Evolutionary conservation across 2,888 invertebrate species (phyloP).

Genomic region (Thumatha senex): DNA sequence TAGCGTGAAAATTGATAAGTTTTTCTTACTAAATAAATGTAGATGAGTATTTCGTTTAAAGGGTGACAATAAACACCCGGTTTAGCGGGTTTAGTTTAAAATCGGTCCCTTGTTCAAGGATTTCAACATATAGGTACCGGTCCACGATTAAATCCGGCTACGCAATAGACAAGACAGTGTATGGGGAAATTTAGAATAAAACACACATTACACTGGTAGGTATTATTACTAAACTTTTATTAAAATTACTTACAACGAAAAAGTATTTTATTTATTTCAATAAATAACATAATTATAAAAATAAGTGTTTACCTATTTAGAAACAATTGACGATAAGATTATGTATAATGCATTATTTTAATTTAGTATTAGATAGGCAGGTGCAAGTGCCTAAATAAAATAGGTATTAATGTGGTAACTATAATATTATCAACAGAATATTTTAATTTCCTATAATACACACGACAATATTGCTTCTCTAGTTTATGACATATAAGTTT

Average conservation of each 20-base stretch:
- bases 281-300: constrained; percentile 24
- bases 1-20: no score
- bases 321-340: constrained; percentile 12
- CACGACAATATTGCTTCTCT: no score
- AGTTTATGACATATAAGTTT: no score
- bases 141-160: no score
- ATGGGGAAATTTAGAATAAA: background rate
- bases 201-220: background rate
- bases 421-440: background rate
- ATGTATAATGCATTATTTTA: background rate
- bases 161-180: no score
- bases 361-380: background rate
- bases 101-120: no score
- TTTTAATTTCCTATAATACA: no score
- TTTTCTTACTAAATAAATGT: no score
- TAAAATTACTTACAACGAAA: constrained; percentile 15
- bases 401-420: constrained; percentile 8
- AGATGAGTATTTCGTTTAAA: no score
- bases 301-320: constrained; percentile 21
- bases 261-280: constrained; percentile 12
- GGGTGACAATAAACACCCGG: no score
- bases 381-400: background rate
- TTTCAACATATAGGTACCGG: no score
- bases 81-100: no score
- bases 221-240: constrained; percentile 23